Percentiles rank a stretch among this genome's conserved stretches.
These are phyloP conservation scores for Drosophila virilis DNA, from an alignment of 1,140 invertebrate species.

Conservation along the genomic window DNA sequence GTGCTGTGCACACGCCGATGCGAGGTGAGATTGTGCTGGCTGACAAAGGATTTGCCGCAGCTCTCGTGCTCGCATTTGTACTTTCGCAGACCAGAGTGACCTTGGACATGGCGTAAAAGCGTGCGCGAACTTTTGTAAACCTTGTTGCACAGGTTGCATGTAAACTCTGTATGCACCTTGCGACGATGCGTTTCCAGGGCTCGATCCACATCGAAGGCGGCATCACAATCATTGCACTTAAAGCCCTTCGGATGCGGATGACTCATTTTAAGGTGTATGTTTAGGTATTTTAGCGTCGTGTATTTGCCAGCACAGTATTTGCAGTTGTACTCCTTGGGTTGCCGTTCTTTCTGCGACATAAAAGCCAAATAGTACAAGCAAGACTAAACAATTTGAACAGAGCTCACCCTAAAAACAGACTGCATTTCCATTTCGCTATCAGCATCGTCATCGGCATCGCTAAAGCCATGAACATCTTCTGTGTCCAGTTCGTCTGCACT, in stretches of 20 bases:
- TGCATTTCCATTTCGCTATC: conserved; percentile 33
- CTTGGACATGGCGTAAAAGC: conserved; percentile 62
- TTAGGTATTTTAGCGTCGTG: conserved; percentile 63
- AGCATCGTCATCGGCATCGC: conserved; percentile 12
- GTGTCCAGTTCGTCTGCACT: conserved; percentile 16
- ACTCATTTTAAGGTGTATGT: conserved; percentile 62
- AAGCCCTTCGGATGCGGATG: conserved; percentile 68
- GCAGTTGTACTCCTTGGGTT: conserved; percentile 58
- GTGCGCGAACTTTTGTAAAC: conserved; percentile 64
- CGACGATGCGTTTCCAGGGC: conserved; percentile 57
- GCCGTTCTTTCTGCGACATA: conserved; percentile 32
- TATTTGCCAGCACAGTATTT: conserved; percentile 61
- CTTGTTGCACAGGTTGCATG: conserved; percentile 64
- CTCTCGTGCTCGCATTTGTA: conserved; percentile 69
- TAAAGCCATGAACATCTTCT: neutral
- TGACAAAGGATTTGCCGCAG: conserved; percentile 73
- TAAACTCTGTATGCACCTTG: conserved; percentile 62
- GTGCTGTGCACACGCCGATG: conserved; percentile 67
- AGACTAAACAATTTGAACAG: neutral
- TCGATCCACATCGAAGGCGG: conserved; percentile 61
- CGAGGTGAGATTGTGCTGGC: conserved; percentile 61
- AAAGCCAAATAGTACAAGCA: neutral
- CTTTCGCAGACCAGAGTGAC: conserved; percentile 57
- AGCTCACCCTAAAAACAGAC: conserved; percentile 57
- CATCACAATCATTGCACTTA: conserved; percentile 67